Evolutionary conservation across 2,888 invertebrate genomes (phyloP).

Genomic region (Orgyia antiqua): DNA sequence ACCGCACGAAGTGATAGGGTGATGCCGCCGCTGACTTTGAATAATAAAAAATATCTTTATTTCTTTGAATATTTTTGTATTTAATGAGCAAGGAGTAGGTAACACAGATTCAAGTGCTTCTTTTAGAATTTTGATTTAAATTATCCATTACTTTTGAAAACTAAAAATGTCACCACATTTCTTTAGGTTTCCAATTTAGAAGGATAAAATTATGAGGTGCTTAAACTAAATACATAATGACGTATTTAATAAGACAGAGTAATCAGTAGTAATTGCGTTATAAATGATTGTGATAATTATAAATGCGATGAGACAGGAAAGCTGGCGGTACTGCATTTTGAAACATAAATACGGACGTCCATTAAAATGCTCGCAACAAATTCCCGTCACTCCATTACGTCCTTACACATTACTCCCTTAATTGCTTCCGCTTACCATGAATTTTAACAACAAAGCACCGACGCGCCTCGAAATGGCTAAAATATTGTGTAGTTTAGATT

Average conservation of each 20-base stretch:
- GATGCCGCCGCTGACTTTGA: conserved; percentile 50
- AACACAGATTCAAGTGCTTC: conserved; percentile 27
- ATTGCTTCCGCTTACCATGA: conserved; percentile 71
- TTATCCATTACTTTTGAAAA: conserved; percentile 22
- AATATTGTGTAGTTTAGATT: conserved; percentile 65
- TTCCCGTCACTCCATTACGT: conserved; percentile 69
- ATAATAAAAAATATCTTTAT: conserved; percentile 45
- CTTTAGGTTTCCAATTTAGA: neutral
- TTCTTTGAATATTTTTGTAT: conserved; percentile 27
- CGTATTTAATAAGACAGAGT: conserved; percentile 19
- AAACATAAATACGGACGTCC: conserved; percentile 58
- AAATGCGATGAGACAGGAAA: conserved; percentile 40
- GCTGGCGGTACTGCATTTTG: conserved; percentile 50
- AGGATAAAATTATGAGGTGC: conserved; percentile 2
- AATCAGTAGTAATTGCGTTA: conserved; percentile 28
- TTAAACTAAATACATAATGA: conserved; percentile 18
- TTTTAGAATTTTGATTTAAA: conserved; percentile 23
- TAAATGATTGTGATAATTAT: conserved; percentile 45
- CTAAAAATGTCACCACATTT: neutral
- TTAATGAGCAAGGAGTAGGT: conserved; percentile 30
- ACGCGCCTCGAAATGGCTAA: conserved; percentile 58
- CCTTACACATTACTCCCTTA: conserved; percentile 67
- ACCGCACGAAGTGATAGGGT: conserved; percentile 56
- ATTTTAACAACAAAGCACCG: conserved; percentile 67
- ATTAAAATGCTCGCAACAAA: conserved; percentile 63